Evolutionary conservation across 2,888 invertebrate species (phyloP).

Genomic region (Chironomus tentans): DNA sequence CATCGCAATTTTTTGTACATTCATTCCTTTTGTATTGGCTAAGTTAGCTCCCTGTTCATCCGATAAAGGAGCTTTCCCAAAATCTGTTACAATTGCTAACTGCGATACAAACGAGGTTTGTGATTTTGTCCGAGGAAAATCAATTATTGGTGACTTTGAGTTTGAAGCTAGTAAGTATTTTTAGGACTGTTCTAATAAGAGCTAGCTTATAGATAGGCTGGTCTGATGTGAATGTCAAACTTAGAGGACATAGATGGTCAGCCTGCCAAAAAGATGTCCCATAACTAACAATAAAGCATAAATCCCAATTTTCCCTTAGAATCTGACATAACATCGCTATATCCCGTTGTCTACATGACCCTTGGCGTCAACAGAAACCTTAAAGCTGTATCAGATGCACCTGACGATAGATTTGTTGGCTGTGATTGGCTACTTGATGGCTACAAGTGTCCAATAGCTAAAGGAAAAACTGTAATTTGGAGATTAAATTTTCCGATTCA

Average conservation of each 20-base stretch:
- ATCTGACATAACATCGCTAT: background rate
- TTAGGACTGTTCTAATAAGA: no score
- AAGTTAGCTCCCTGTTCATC: background rate
- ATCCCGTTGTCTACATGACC: background rate
- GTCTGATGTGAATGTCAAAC: no score
- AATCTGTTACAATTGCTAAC: background rate
- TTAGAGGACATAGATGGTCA: no score
- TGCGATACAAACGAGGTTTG: background rate
- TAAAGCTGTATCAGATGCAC: background rate
- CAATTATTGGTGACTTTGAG: background rate
- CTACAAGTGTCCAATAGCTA: background rate
- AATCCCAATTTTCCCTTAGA: background rate
- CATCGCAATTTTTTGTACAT: background rate
- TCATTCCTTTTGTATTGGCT: background rate
- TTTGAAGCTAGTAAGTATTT: background rate
- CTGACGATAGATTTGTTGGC: background rate
- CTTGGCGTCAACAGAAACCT: background rate
- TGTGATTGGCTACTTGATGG: constrained; percentile 7
- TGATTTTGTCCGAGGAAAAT: background rate
- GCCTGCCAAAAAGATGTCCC: no score
- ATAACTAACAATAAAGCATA: no score
- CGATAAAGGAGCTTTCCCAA: background rate
- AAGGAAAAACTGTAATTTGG: background rate
- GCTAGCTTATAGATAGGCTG: no score
- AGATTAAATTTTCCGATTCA: background rate